phyloP scores from a whole-genome alignment of 2,888 invertebrate genomes.

The Leptarthrus brevirostris region DNA sequence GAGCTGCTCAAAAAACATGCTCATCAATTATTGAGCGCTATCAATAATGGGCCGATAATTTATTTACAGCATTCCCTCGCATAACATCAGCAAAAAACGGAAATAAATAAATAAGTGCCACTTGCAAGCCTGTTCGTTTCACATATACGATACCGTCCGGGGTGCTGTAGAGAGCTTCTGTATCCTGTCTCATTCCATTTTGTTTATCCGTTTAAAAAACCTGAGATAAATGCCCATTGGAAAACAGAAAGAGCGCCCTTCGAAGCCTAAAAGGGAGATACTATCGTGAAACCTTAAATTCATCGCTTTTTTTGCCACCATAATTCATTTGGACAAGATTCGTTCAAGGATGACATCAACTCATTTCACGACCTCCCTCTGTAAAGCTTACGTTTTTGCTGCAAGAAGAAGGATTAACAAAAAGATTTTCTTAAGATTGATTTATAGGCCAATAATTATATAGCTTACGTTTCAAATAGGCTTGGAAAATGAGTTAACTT shows the following conservation, averaged over 20 bases:
- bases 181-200: neutral
- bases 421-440: neutral
- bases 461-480: too few species aligned
- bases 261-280: neutral
- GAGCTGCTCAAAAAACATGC: neutral
- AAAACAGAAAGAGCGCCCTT: too few species aligned
- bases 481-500: too few species aligned
- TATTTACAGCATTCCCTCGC: constrained; percentile 3
- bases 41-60: constrained; percentile 14
- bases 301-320: neutral
- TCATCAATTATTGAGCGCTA: constrained; percentile 4
- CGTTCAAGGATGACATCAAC: neutral
- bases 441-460: too few species aligned
- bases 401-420: neutral
- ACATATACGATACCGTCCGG: neutral
- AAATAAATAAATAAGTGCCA: constrained; percentile 7
- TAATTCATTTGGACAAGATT: neutral
- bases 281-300: neutral
- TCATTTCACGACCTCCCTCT: neutral
- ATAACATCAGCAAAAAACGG: neutral
- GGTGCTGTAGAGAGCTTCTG: neutral
- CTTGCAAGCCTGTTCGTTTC: neutral
- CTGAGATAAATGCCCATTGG: neutral
- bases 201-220: neutral
- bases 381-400: too few species aligned